Percentiles rank a stretch among this genome's conserved stretches.
Conservation (phyloP, 1,140 invertebrate species). For the Drosophila fuyamai region DNA sequence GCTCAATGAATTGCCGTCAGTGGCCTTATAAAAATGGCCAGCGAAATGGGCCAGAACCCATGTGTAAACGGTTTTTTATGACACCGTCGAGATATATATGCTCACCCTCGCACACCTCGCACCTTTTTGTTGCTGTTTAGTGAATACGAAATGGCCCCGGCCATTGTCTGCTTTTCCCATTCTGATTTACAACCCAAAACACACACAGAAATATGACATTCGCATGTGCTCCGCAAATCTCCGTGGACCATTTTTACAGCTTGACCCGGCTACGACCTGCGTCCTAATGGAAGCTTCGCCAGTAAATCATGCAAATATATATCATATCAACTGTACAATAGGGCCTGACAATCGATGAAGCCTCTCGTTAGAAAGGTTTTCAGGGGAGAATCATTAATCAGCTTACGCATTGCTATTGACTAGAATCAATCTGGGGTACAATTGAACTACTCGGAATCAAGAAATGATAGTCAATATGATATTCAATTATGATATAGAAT, state of each 20-base stretch:
- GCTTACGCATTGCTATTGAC: background rate
- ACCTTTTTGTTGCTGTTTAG: constrained; percentile 57
- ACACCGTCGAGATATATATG: constrained; percentile 43
- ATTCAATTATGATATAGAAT: background rate
- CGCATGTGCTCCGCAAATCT: constrained; percentile 30
- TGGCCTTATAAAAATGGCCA: constrained; percentile 69
- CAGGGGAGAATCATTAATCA: constrained; percentile 24
- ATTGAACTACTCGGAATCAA: constrained; percentile 2
- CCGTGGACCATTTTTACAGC: constrained; percentile 44
- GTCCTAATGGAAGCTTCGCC: constrained; percentile 17
- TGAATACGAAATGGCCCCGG: constrained; percentile 58
- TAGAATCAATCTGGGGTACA: background rate
- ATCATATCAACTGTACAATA: constrained; percentile 23
- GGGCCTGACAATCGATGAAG: constrained; percentile 27
- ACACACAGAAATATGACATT: constrained; percentile 36
- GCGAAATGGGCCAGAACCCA: constrained; percentile 59
- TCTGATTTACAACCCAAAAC: constrained; percentile 64
- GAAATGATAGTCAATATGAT: background rate
- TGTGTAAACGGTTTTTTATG: constrained; percentile 70
- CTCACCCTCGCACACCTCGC: constrained; percentile 6
- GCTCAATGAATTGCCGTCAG: constrained; percentile 58
- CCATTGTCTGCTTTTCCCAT: constrained; percentile 66
- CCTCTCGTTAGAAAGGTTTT: constrained; percentile 15
- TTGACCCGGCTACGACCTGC: constrained; percentile 12
- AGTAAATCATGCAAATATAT: constrained; percentile 44